Evolutionary conservation across 2,888 invertebrate species (phyloP), one percentile per base, ranked within the genome.

Genomic region (Cheilosia urbana): DNA sequence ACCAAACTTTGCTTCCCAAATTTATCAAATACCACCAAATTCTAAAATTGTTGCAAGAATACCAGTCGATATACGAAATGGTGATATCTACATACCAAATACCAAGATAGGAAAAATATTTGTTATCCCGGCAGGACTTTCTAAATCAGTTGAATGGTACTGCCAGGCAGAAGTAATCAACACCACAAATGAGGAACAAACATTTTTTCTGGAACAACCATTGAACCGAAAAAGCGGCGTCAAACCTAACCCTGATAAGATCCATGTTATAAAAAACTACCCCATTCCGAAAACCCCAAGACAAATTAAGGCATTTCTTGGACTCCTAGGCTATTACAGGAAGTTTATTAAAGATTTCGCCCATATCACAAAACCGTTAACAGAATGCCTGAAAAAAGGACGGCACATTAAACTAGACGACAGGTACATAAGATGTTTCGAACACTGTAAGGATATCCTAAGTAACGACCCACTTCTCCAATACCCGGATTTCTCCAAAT

Each of bases 391-490:
- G 1, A 53, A 47, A 55, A 63, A 73, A 27, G 72, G 40, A 11
- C 34, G 19, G 2, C 6, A 17, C 2, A 51, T 73, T 5, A 40
- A 57, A 17, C 4, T 65, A 21, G 19, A 62, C 19, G 27, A 42
- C 27, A 2, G 37, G 13, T 75, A 65, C 17, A 42, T 19, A 9
- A 21, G 45, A 15, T 30, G 45, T 4, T 73, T 73, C 15, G 75
- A 75, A 65, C 53, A 13, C 1, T 75, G 75, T n/a, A 75, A 65
- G 37, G 42, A 51, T 19, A 13, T 75, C 3, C 17, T 72, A 5
- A 30, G 21, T 4, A 71, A 71, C 21, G 57, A 71, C 19, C 47
- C 57, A 1, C 60, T 62, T 1, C n/a, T 65, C 0, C 37, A 34
- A 34, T 47, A 65, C 13, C 75, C 63, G 1, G 42, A 57, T 15